Evolutionary conservation across 1,140 invertebrate genomes (phyloP).

Genomic region (Scaptomyza graminum): DNA sequence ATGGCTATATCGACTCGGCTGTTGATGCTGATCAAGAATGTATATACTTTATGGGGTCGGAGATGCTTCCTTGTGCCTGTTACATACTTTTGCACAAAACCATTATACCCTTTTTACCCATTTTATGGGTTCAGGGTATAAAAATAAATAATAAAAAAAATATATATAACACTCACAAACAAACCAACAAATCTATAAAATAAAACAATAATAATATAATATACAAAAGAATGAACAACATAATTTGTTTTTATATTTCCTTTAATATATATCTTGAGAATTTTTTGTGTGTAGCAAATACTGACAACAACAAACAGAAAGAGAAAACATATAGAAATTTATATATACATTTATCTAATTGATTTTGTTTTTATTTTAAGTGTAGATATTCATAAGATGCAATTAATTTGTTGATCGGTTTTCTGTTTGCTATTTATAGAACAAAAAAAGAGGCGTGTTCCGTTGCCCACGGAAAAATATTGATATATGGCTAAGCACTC

Average conservation of each 20-base stretch:
- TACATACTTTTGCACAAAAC: too few species aligned
- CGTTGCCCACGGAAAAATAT: conserved; percentile 22
- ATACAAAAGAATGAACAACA: conserved; percentile 15
- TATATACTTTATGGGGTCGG: too few species aligned
- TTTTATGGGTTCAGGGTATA: too few species aligned
- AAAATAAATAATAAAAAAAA: conserved; percentile 33
- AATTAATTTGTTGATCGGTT: conserved; percentile 57
- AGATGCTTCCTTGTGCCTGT: too few species aligned
- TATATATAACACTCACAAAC: conserved; percentile 41
- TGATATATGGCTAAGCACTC: conserved; percentile 62
- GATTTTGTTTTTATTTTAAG: conserved; percentile 41
- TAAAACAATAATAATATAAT: conserved; percentile 27
- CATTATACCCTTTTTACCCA: too few species aligned
- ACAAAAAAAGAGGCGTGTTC: conserved; percentile 51
- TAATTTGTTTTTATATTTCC: not conserved
- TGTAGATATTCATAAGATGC: conserved; percentile 63
- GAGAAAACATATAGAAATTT: conserved; percentile 13
- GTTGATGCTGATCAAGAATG: too few species aligned
- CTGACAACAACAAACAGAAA: not conserved
- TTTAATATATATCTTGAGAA: not conserved
- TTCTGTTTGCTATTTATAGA: conserved; percentile 58
- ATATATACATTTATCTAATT: conserved; percentile 40
- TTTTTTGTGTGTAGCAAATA: conserved; percentile 14
- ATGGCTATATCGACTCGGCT: too few species aligned
- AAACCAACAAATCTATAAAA: conserved; percentile 15